Base-by-base conservation (phyloP, 1,140 invertebrate genomes). In the Coenobita brevimanus region DNA sequence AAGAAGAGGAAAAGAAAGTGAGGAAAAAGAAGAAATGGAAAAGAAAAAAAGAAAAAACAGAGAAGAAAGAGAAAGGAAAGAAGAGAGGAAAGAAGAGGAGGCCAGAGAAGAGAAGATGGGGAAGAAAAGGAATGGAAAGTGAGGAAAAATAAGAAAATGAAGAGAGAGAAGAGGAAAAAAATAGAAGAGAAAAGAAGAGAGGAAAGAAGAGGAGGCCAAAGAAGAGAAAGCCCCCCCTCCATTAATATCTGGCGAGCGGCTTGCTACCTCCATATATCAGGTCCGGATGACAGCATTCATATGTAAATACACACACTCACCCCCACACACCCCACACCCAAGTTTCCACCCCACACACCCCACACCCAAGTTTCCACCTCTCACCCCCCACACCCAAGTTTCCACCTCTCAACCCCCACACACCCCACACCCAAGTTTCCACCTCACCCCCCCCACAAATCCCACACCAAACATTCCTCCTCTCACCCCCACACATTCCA, bases 231-330 rank as follows among this genome's bases (percentile, higher is more conserved):
- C 73, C 71, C 21, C 27, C 54, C 81, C 46, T 33, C 78, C 76
- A 87, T 87, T 87, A 87, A 87, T 87, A 87, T 87, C 84, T 87
- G 84, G 84, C 84, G 30, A 57, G 41, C 62, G 30, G 62, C 84
- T 87, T 71, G 84, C 84, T 87, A 57, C 76, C 76, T 79, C 84
- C 84, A 87, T 87, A 87, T 87, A 87, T 87, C 84, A 87, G 78
- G 27, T 24, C 15, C 24, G 84, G 84, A 87, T 87, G 84, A 81
- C 84, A 87, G 84, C 84, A 87, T 87, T 87, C 84, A 87, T 87
- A 87, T 87, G 84, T 87, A 87, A 81, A 87, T 87, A 87, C 57
- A 67, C 54, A 87, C 84, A 86, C 75, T 46, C 76, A 79, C 21
- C 75, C 60, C 71, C 60, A 60, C 67, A 43, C 64, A 33, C 36